Percentiles rank a stretch among this genome's conserved stretches.
Evolutionary conservation across 2,113 vertebrate species (phyloP).

Genomic region (Cryptoleucopteryx plumbea): DNA sequence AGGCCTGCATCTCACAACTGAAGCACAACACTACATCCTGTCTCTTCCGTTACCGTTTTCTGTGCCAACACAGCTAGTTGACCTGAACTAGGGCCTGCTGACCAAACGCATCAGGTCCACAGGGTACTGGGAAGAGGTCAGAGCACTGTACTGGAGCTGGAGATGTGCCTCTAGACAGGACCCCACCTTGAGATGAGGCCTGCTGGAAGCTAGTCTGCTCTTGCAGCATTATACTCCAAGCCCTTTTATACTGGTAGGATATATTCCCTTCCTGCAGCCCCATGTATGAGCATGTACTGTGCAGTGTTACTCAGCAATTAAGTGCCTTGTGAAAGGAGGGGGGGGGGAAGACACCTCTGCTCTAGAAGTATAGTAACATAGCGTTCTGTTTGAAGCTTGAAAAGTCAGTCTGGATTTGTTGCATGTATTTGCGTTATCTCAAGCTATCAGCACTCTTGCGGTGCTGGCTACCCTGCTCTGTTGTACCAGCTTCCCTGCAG

Average conservation of each 20-base stretch:
- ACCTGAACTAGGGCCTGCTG: neutral
- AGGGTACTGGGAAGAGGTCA: neutral
- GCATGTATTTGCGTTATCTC: neutral
- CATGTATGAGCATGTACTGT: fast-evolving
- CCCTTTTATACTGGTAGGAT: neutral
- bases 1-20: neutral
- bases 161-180: neutral
- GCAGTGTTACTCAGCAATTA: neutral
- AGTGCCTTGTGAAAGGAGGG: neutral
- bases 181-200: neutral
- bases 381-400: neutral
- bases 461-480: neutral
- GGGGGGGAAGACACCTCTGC: neutral
- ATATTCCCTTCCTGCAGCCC: neutral
- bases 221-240: neutral
- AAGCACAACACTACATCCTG: neutral
- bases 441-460: neutral
- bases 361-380: neutral
- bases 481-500: neutral
- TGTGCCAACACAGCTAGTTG: neutral
- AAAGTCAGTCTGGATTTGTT: neutral
- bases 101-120: neutral
- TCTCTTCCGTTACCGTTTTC: neutral
- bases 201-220: neutral
- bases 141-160: neutral